Evolutionary conservation across 2,888 invertebrate genomes (phyloP), one percentile per base, ranked within the genome.

Genomic region (Ptychoptera contaminata): DNA sequence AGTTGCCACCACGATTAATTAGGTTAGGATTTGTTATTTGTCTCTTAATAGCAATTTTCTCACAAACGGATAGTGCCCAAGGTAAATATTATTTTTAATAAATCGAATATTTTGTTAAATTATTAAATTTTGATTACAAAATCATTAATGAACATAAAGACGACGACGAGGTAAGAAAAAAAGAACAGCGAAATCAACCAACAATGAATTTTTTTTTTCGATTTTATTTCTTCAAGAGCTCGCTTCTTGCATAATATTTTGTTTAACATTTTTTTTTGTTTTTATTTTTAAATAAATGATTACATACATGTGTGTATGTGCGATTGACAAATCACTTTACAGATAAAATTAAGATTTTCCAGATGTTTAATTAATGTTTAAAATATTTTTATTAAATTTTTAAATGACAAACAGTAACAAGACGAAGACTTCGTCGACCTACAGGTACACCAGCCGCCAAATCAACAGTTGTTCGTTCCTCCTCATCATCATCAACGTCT

Each of bases 1-100:
- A 76, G 76, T 69, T 67, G 68, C 74, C 74, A 56, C 73, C 74
- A 56, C 71, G 73, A 62, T 62, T 74, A 61, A 61, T 75, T 50
- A 66, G 68, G 63, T 69, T 74, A 66, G 63, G 67, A 49, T 57
- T 73, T 58, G 60, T 72, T 53, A 59, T 73, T 54, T 61, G 73
- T 45, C 62, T 76, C 46, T 61, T 74, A 54, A 60, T 74, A 48
- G 71, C 73, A 47, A 66, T 74, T 49, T 62, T 77, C 49, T 64
- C 72, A 30, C 70, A 74, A 50, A 67, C 72, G 60, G 71, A 72
- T 58, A 72, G 74, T 16, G 70, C 74, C 49, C 61, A 68, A 52
- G 69, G 76, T 76, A 67, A 72, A 73, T 72, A 49, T 40, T 40
- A 15, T 31, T 15, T 14, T 16, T 31, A 37, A 14, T 10, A n/a